These are phyloP conservation scores for Silurus lanzhouensis DNA, from an alignment of 2,797 vertebrate genomes.

Conservation along the genomic window DNA sequence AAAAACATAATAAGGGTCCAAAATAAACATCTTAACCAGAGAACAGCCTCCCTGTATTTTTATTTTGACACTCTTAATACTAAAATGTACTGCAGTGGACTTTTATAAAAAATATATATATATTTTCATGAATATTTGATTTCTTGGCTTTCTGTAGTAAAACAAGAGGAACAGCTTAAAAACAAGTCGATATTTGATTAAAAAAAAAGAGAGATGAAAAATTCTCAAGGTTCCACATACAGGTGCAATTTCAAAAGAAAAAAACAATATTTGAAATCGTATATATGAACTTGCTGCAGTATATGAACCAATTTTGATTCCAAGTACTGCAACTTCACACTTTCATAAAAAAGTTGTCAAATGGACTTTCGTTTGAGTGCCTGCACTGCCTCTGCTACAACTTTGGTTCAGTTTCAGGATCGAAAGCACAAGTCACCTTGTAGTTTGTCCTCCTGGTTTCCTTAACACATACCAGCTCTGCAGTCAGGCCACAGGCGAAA, in stretches of 20 bases:
- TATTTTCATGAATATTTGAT: neutral
- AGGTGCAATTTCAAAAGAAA: conserved; percentile 1
- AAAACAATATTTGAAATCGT: conserved; percentile 14
- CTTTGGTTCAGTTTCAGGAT: conserved; percentile 33
- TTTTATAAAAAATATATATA: neutral
- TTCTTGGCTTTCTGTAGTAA: neutral
- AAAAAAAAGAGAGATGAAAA: neutral
- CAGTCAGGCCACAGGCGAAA: conserved; percentile 52
- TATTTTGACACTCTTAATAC: neutral
- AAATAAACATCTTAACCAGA: neutral
- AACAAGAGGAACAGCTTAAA: neutral
- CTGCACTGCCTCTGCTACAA: conserved; percentile 25
- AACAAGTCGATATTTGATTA: conserved; percentile 15
- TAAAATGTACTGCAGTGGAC: neutral
- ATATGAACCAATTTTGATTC: neutral
- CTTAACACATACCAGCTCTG: conserved; percentile 50
- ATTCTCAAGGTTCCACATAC: neutral
- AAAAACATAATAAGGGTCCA: neutral
- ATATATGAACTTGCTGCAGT: neutral
- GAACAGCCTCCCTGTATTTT: neutral
- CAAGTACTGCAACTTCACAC: neutral
- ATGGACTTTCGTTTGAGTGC: conserved; percentile 16
- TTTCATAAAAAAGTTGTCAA: neutral
- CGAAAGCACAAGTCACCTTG: conserved; percentile 57
- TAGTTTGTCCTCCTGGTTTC: conserved; percentile 29